Evolutionary conservation across 2,888 invertebrate genomes (phyloP), one percentile per base, ranked within the genome.

Genomic region (Macrosoma leucophasiata): DNA sequence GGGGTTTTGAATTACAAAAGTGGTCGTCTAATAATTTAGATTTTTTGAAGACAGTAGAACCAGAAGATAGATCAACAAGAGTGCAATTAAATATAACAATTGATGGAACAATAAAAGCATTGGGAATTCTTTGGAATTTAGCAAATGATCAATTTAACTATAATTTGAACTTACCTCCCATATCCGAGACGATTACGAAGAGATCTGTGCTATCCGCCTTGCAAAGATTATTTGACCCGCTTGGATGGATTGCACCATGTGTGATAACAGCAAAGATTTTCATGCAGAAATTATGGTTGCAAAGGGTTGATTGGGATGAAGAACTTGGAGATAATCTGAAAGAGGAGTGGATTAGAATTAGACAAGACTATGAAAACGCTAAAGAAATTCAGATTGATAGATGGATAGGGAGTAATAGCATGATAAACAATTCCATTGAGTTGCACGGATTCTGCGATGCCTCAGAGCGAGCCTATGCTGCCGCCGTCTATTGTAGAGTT

Each of bases 241-340:
- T 54, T 4, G 53, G 52, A n/a, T 50, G 53, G 53, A 29, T 52
- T 12, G 36, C 54, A 25, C 50, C 29, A 29, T 18, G 35, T 43
- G 9, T 54, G 30, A 19, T 55, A 4, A 37, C 24, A 17, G 49
- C 50, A 6, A 56, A 56, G 28, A 10, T 48, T 5, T 13, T 54
- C 2, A 39, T 52, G 10, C 50, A 54, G 38, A 47, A 38, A 13
- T 20, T 50, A 21, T 50, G 50, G 45, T 10, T 48, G 6, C 9
- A 29, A 29, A 15, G 19, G 11, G 7, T 35, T 1, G 19, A 14
- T n/a, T 41, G 36, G 40, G 40, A 41, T 22, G 23, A 36, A 13
- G 25, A 24, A 23, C 20, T 44, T 8, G 29, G 46, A 7, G 24
- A 20, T 3, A 28, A 29, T 8, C 10, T 48, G 11, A 24, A 15